Conservation (phyloP, 2,888 invertebrate genomes). For the Abscondita cerata region DNA sequence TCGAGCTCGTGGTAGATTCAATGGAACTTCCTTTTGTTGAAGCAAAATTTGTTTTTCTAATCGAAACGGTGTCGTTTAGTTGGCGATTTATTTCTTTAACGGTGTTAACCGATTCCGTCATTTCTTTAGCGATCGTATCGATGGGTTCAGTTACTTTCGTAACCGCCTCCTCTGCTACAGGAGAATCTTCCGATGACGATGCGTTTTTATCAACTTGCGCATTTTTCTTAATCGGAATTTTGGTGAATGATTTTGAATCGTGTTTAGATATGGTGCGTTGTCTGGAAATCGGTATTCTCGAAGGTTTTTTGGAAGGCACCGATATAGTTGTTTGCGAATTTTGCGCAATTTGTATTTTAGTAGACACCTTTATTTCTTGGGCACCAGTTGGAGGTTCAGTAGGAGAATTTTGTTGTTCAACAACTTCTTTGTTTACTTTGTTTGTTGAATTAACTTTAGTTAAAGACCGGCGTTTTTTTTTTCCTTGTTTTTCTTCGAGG, state of each 20-base stretch:
- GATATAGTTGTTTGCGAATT: constrained; percentile 47
- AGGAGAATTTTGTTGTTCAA: background rate
- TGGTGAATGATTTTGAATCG: constrained; percentile 47
- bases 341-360: constrained; percentile 52
- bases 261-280: constrained; percentile 49
- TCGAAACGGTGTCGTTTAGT: constrained; percentile 25
- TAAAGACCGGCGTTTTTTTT: constrained; percentile 24
- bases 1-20: constrained; percentile 55
- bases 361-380: constrained; percentile 44
- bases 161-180: background rate
- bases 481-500: constrained; percentile 27
- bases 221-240: constrained; percentile 49
- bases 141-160: constrained; percentile 19
- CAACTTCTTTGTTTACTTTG: background rate
- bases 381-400: background rate
- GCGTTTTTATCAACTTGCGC: background rate
- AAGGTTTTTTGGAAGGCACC: constrained; percentile 46
- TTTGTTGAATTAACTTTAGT: background rate
- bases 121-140: constrained; percentile 44
- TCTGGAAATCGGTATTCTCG: constrained; percentile 54
- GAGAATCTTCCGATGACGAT: background rate
- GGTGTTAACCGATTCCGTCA: constrained; percentile 40
- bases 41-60: constrained; percentile 38
- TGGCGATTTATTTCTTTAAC: constrained; percentile 42
- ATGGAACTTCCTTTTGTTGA: constrained; percentile 52